Evolutionary conservation across 2,113 vertebrate species (phyloP).

Genomic region (Rhadina sibilatrix): DNA sequence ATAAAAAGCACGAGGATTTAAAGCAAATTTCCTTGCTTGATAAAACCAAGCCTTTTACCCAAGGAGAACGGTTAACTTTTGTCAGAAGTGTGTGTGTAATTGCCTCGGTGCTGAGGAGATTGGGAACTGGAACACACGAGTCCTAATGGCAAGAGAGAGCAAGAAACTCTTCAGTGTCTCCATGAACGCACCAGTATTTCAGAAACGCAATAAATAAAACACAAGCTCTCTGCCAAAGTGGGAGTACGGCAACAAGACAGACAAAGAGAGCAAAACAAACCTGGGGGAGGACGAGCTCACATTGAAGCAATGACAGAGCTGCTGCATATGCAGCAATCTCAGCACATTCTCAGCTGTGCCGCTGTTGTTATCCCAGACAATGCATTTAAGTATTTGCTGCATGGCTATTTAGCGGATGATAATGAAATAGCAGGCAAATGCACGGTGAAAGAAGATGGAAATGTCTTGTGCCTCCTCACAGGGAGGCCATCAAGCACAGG

Average conservation of each 20-base stretch:
- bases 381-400: background rate
- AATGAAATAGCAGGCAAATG: constrained; percentile 9
- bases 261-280: background rate
- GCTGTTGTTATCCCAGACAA: background rate
- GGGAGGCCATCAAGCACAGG: background rate
- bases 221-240: background rate
- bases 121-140: background rate
- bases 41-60: background rate
- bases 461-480: background rate
- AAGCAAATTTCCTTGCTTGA: background rate
- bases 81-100: background rate
- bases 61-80: background rate
- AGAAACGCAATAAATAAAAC: background rate
- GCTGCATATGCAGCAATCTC: background rate
- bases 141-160: fast-evolving
- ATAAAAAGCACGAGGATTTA: background rate
- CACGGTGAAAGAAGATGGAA: background rate
- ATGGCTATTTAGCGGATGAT: background rate
- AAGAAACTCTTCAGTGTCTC: background rate
- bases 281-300: background rate
- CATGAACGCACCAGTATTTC: background rate
- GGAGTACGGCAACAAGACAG: background rate
- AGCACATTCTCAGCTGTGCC: background rate
- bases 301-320: background rate
- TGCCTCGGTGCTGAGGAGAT: background rate